These are phyloP conservation scores for Liposcelis brunnea DNA, from an alignment of 2,888 invertebrate species.

Conservation along the genomic window DNA sequence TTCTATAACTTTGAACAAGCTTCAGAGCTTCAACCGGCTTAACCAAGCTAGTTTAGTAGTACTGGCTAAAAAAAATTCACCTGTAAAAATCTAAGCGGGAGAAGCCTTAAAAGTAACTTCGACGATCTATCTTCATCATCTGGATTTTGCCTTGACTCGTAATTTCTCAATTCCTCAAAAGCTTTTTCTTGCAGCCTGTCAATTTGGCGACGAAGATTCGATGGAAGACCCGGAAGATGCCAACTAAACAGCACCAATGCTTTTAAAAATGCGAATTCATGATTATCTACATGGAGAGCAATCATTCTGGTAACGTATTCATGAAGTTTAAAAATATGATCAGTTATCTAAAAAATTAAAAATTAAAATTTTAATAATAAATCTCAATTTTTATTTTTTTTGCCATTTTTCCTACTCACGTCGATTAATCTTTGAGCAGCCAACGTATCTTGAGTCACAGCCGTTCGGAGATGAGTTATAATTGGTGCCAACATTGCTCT, in stretches of 20 bases:
- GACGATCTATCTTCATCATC: conserved; percentile 37
- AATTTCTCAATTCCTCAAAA: conserved; percentile 36
- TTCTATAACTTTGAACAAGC: too few species aligned
- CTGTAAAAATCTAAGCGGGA: conserved; percentile 47
- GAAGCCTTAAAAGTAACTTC: conserved; percentile 48
- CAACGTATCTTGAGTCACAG: conserved; percentile 55
- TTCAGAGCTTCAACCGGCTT: too few species aligned
- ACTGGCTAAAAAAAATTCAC: too few species aligned
- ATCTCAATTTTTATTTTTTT: neutral
- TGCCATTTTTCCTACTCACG: conserved; percentile 3
- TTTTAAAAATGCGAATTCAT: conserved; percentile 77
- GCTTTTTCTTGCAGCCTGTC: conserved; percentile 43
- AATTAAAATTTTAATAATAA: conserved; percentile 2
- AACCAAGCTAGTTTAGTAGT: too few species aligned
- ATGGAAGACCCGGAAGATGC: conserved; percentile 36
- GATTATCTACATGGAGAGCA: conserved; percentile 54
- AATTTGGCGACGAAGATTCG: conserved; percentile 28
- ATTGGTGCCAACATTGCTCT: conserved; percentile 67
- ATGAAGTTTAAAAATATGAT: conserved; percentile 65
- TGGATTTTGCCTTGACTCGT: conserved; percentile 28
- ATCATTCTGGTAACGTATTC: conserved; percentile 63
- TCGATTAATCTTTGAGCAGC: conserved; percentile 46
- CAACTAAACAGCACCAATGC: conserved; percentile 71
- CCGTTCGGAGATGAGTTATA: conserved; percentile 60
- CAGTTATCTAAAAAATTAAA: conserved; percentile 38